Percentiles rank a stretch among this genome's conserved stretches.
Conservation (phyloP, 2,113 vertebrate species). For the Pan paniscus region DNA sequence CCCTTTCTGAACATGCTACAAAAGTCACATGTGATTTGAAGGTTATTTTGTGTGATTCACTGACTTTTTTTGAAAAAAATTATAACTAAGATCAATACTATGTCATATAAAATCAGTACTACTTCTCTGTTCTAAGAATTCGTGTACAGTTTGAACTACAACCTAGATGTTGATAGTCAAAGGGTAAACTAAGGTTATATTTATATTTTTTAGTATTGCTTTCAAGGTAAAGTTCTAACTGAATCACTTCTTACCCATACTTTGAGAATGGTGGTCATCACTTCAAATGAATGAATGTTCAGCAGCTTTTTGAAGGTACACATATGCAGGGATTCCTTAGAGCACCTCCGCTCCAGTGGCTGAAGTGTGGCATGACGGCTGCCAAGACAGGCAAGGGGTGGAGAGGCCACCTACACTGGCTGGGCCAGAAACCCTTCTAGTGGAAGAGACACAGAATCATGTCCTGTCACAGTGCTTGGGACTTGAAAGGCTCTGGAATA, state of each 20-base stretch:
- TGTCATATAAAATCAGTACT: neutral
- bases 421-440: neutral
- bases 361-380: neutral
- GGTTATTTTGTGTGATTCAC: neutral
- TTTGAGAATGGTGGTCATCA: neutral
- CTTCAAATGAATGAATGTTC: conserved; percentile 7
- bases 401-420: neutral
- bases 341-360: neutral
- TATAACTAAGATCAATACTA: neutral
- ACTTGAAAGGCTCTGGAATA: neutral
- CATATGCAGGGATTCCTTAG: neutral
- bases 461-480: neutral
- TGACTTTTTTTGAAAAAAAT: neutral
- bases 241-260: neutral
- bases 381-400: neutral
- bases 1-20: neutral
- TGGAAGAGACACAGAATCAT: neutral
- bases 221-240: conserved; percentile 1
- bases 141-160: neutral
- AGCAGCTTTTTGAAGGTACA: neutral
- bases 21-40: neutral
- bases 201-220: neutral
- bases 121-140: neutral
- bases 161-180: neutral
- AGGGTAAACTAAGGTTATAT: neutral